Percentiles rank a stretch among this genome's conserved stretches.
Evolutionary conservation across 2,888 invertebrate genomes (phyloP).

Genomic region (Ennomos erosarius): DNA sequence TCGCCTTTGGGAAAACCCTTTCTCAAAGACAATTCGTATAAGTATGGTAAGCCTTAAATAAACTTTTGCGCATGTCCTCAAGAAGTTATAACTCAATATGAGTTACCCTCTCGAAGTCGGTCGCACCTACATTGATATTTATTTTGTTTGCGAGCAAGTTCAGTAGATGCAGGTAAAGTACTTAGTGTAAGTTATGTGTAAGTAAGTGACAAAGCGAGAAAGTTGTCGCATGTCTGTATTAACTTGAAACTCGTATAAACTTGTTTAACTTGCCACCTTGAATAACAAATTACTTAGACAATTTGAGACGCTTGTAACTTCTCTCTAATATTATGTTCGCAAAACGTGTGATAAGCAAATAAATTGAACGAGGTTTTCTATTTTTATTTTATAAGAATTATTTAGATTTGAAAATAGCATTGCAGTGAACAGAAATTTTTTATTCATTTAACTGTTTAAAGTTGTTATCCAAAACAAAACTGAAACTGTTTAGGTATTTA

Average conservation of each 20-base stretch:
- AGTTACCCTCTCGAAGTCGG: not conserved
- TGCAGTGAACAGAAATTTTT: no score
- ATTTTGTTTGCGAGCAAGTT: constrained; percentile 31
- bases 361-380: not conserved
- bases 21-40: no score
- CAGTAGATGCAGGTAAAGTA: constrained; percentile 39
- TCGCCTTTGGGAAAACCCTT: no score
- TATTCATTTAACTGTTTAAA: no score
- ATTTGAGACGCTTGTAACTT: constrained; percentile 13
- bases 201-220: constrained; percentile 45
- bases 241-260: constrained; percentile 55
- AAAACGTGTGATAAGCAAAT: constrained; percentile 3
- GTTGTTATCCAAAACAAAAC: no score
- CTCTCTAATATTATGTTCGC: constrained; percentile 1
- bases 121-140: constrained; percentile 19
- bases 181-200: constrained; percentile 39
- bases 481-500: no score
- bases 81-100: constrained; percentile 2
- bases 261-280: constrained; percentile 53
- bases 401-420: no score
- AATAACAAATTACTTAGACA: constrained; percentile 48
- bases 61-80: no score
- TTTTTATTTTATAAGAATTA: no score
- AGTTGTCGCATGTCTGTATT: constrained; percentile 49
- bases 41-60: no score